A percentile compares a stretch with the other conserved stretches of the same genome.
These are phyloP conservation scores for Argya squamiceps DNA, from an alignment of 2,797 vertebrate genomes.

Conservation along the genomic window DNA sequence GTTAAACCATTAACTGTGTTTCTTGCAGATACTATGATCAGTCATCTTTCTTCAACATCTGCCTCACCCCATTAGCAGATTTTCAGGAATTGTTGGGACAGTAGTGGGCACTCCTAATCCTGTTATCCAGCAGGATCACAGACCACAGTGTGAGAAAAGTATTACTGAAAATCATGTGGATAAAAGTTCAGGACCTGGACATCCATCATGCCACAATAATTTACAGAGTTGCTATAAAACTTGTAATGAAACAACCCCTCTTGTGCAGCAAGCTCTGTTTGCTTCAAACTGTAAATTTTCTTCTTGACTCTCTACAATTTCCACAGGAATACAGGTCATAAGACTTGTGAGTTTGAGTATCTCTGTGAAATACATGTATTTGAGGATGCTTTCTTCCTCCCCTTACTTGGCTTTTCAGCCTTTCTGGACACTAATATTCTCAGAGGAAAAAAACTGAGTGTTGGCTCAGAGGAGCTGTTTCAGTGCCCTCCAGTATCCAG, in stretches of 20 bases:
- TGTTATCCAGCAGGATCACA: not conserved
- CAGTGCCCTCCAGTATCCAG: not conserved
- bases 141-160: not conserved
- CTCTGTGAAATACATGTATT: not conserved
- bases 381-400: not conserved
- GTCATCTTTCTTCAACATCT: not conserved
- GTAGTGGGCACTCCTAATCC: not conserved
- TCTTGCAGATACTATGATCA: not conserved
- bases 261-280: not conserved
- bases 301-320: not conserved
- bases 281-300: not conserved
- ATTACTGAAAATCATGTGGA: not conserved
- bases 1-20: not conserved
- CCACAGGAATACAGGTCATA: not conserved
- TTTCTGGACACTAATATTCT: not conserved
- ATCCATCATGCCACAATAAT: not conserved
- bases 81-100: not conserved
- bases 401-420: not conserved
- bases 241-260: not conserved
- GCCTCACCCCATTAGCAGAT: not conserved
- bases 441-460: rapidly evolving
- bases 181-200: not conserved
- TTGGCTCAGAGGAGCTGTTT: not conserved
- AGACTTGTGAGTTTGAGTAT: not conserved
- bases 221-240: not conserved